Base-by-base conservation (phyloP, 2,113 vertebrate species). In the Uropsilus gracilis region DNA sequence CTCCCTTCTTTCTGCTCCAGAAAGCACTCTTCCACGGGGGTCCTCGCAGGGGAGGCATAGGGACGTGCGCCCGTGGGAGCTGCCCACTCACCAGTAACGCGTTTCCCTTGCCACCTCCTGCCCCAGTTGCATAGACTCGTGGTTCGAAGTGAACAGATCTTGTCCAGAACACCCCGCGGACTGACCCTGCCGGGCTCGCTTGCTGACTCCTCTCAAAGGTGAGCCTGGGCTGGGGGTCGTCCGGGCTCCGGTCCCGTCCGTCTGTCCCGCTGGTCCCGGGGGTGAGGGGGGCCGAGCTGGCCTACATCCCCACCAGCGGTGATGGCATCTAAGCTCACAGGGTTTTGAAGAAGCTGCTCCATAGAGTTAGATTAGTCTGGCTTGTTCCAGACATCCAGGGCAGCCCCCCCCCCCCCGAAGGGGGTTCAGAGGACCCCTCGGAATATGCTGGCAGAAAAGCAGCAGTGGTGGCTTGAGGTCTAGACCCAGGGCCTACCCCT, bases 81-180 rank as follows among this genome's bases (percentile, higher is more conserved):
- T 0, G 0, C 44, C 59, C 26, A 20, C 11, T 10, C 24, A 72
- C 16, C 12, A 4, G n/a, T 95, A 50, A 94, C 0, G 0, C 13
- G 8, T 63, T 16, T 86, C 59, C 86, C 53, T 96, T 96, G 73
- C 28, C 4, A 1, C 64, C 37, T 61, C 48, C 57, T 50, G 11
- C 37, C 66, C 71, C 96, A 99, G 99, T 98, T 99, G 99, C 99
- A 99, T 99, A 99, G 99, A 99, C 98, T 99, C 99, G 3, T 99
- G 99, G 99, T 99, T 99, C 98, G 99, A 99, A 99, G 99, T 99
- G 98, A 99, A 99, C 98, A 99, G 99, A 97, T 99, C 99, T 97
- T 99, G 99, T 98, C 99, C 99, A 22, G 99, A 99, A 97, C 99
- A 99, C 96, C 99, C 99, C 82, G 99, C 99, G 12, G 99, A 99